Evolutionary conservation across 2,113 vertebrate genomes (phyloP), one percentile per base, ranked within the genome.

Genomic region (Chaetops frenatus): DNA sequence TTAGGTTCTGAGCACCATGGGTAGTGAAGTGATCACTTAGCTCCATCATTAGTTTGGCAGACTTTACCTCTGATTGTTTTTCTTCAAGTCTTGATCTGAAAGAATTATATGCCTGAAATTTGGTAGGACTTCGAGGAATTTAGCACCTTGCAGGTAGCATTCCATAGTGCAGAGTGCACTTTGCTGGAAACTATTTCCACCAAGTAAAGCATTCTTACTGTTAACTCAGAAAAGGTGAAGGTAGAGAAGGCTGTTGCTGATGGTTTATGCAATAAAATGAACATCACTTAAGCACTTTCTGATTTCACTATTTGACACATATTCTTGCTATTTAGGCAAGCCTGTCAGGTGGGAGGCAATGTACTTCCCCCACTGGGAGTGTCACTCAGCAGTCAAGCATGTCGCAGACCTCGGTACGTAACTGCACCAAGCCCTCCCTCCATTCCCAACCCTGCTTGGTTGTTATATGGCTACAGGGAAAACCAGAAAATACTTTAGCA

Each of bases 381-480:
- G 97, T 98, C 96, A 97, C 98, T 89, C 99, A 98, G 58, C 98
- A 98, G 93, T 98, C 98, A 53, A 98, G 98, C 95, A 98, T 98
- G 94, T 98, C 99, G 86, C 98, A 98, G 97, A 98, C 98, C 92
- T 98, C 99, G 94, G 99, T 99, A 97, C 98, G 98, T 98, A 85
- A 95, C 71, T 79, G 93, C 94, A 92, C 66, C 81, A 95, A 95
- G 92, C 85, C 62, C 78, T 92, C 47, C 67, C 44, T 91, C 88
- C 92, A 38, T 96, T 90, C 87, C 72, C 82, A 86, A 67, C 61
- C 92, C 84, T 10, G 35, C 82, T 12, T 90, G 83, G 36, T 90
- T 92, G 23, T 66, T 57, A 6, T 27, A 6, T 58, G 69, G 45
- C 44, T 83, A 11, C 47, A 70, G 45, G 35, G 42, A 45, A 81